Percentiles rank a stretch among this genome's conserved stretches.
Evolutionary conservation across 53 echinoderm and acorn worm species (phyloP).

Genomic region (Paracentrotus lividus): DNA sequence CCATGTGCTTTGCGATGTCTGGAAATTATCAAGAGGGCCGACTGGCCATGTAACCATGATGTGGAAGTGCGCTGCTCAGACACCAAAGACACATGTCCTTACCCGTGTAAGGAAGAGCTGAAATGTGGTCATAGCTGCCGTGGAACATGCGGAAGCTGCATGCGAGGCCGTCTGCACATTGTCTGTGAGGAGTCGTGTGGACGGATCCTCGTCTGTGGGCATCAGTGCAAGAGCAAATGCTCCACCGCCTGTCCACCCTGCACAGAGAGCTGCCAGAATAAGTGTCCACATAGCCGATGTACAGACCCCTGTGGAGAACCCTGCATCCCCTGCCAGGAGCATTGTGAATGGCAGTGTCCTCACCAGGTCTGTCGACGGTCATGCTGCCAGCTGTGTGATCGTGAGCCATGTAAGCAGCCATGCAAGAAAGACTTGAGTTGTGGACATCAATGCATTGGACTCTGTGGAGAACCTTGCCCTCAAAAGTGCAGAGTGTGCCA

Average conservation of each 20-base stretch:
- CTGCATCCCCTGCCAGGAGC: slow-evolving; percentile 86
- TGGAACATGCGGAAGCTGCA: slow-evolving; percentile 88
- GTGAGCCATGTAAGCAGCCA: slow-evolving; percentile 78
- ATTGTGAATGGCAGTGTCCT: slow-evolving; percentile 87
- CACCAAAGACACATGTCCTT: slow-evolving; percentile 73
- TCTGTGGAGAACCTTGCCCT: slow-evolving; percentile 92
- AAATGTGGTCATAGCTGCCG: slow-evolving; percentile 83
- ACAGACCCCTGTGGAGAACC: slow-evolving; percentile 74
- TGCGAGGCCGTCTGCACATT: slow-evolving; percentile 83
- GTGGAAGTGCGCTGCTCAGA: slow-evolving; percentile 76
- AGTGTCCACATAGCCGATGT: slow-evolving; percentile 89
- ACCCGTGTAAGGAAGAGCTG: slow-evolving; percentile 70
- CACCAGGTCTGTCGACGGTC: slow-evolving; percentile 75
- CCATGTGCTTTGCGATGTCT: slow-evolving; percentile 76
- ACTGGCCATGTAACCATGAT: slow-evolving; percentile 80
- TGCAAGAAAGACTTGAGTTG: slow-evolving; percentile 78
- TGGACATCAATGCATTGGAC: slow-evolving; percentile 84
- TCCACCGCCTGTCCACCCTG: slow-evolving; percentile 90
- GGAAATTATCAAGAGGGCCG: slow-evolving; percentile 63
- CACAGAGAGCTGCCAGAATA: slow-evolving; percentile 80
- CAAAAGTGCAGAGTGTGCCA: slow-evolving; percentile 82
- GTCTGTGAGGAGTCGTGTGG: slow-evolving; percentile 80
- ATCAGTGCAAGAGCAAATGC: slow-evolving; percentile 82
- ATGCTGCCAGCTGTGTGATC: slow-evolving; percentile 85
- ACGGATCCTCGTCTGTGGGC: slow-evolving; percentile 89